Evolutionary conservation across 2,113 vertebrate genomes (phyloP).

Genomic region (Muscicapa adusta): DNA sequence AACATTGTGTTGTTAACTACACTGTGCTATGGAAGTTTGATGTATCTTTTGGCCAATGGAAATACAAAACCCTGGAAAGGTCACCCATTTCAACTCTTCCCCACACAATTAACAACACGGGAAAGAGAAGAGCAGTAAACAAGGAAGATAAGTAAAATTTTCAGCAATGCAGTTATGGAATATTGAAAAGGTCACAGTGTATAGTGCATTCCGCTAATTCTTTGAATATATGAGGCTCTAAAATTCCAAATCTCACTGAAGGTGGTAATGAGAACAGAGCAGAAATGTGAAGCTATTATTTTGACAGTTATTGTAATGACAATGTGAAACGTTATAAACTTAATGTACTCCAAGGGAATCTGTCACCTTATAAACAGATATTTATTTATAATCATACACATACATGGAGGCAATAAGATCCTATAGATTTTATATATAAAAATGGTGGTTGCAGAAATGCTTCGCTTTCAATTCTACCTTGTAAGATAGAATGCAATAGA

Average conservation of each 20-base stretch:
- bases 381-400: background rate
- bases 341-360: conserved; percentile 25
- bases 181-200: conserved; percentile 71
- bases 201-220: conserved; percentile 26
- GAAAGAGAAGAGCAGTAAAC: background rate
- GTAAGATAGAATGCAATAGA: background rate
- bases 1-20: background rate
- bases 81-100: background rate
- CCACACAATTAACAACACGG: background rate
- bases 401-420: background rate
- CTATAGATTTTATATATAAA: background rate
- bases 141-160: background rate
- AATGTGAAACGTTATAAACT: conserved; percentile 55
- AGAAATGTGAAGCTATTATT: conserved; percentile 62
- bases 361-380: background rate
- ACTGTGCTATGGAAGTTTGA: background rate
- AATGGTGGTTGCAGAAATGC: background rate
- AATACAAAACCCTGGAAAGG: background rate
- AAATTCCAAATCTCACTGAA: conserved; percentile 57
- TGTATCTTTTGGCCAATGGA: background rate
- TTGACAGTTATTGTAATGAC: conserved; percentile 65
- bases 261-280: conserved; percentile 57
- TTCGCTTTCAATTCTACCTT: background rate
- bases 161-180: conserved; percentile 22
- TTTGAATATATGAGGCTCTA: conserved; percentile 59